These are phyloP conservation scores for Sialis lutaria DNA, from an alignment of 2,888 invertebrate genomes.

Conservation along the genomic window DNA sequence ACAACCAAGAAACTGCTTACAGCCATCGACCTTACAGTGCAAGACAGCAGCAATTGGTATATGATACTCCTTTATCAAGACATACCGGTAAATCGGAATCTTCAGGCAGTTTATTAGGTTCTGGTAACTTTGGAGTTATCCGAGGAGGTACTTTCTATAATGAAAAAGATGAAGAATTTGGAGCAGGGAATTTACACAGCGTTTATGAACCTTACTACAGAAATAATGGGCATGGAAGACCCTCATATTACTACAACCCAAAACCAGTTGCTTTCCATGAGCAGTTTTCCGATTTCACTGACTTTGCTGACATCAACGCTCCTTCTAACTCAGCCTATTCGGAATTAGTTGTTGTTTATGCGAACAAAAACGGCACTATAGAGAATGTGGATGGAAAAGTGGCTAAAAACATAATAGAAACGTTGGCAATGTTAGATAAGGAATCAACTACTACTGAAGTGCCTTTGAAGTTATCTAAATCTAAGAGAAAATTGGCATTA, in stretches of 20 bases:
- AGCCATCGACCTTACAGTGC: slow-evolving; percentile 38
- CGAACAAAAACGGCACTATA: slow-evolving; percentile 56
- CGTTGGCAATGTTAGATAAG: slow-evolving; percentile 49
- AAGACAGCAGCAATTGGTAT: slow-evolving; percentile 25
- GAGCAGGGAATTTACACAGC: slow-evolving; percentile 30
- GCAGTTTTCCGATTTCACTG: slow-evolving; percentile 78
- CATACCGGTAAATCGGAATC: background rate
- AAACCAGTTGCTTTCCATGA: slow-evolving; percentile 60
- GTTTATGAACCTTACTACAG: slow-evolving; percentile 40
- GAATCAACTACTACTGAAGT: slow-evolving; percentile 11
- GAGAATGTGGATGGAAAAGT: slow-evolving; percentile 31
- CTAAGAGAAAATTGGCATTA: slow-evolving; percentile 44
- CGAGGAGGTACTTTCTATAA: slow-evolving; percentile 74
- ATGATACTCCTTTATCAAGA: slow-evolving; percentile 20
- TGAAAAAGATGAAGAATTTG: slow-evolving; percentile 45
- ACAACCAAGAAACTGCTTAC: slow-evolving; percentile 39
- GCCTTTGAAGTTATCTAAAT: slow-evolving; percentile 33
- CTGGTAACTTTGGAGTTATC: slow-evolving; percentile 75
- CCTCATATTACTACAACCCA: slow-evolving; percentile 47
- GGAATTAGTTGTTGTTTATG: slow-evolving; percentile 68
- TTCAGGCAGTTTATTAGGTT: slow-evolving; percentile 38
- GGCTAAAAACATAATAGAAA: slow-evolving; percentile 75
- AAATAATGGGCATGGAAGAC: slow-evolving; percentile 55
- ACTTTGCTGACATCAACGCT: slow-evolving; percentile 78
- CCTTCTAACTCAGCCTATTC: slow-evolving; percentile 69